A percentile compares a stretch with the other conserved stretches of the same genome.
These are phyloP conservation scores for Callyntrura sp. DNA, from an alignment of 2,888 invertebrate genomes.

Conservation along the genomic window DNA sequence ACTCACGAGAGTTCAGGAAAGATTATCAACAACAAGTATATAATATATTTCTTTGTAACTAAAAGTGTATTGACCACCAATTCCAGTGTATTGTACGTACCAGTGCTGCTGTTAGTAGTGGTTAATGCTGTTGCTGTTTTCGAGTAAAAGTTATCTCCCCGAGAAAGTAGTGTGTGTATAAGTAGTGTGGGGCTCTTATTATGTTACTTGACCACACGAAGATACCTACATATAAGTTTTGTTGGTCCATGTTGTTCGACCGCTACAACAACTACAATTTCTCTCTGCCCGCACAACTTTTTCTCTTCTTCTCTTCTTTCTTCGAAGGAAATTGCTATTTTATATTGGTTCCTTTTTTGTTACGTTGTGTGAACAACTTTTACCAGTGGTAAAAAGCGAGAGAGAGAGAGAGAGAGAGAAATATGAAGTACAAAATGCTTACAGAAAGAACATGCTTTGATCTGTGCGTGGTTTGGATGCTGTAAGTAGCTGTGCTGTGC, in stretches of 20 bases:
- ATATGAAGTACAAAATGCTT: conserved; percentile 14
- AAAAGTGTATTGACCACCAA: background rate
- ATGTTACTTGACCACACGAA: conserved; percentile 40
- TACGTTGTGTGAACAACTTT: conserved; percentile 50
- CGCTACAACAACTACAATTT: background rate
- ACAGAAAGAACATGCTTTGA: background rate
- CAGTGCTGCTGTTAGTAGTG: background rate
- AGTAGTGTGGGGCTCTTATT: conserved; percentile 1
- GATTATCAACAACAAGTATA: conserved; percentile 17
- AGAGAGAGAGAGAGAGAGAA: too few relatives aligned
- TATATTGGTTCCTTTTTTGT: conserved; percentile 53
- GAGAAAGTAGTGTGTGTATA: conserved; percentile 14
- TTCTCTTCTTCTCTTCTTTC: background rate
- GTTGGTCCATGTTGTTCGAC: conserved; percentile 15
- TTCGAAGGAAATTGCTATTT: conserved; percentile 55
- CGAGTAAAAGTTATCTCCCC: conserved; percentile 13
- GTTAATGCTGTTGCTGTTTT: conserved; percentile 24
- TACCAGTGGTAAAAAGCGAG: background rate
- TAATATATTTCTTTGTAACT: background rate
- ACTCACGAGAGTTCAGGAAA: conserved; percentile 24
- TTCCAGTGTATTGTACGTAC: too few relatives aligned
- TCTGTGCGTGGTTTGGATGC: conserved; percentile 1
- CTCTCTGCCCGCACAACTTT: conserved; percentile 11
- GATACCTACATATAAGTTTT: conserved; percentile 13
- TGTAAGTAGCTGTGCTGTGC: conserved; percentile 27